Evolutionary conservation across 2,888 invertebrate species (phyloP), one percentile per base, ranked within the genome.

Genomic region (Bembecia ichneumoniformis): DNA sequence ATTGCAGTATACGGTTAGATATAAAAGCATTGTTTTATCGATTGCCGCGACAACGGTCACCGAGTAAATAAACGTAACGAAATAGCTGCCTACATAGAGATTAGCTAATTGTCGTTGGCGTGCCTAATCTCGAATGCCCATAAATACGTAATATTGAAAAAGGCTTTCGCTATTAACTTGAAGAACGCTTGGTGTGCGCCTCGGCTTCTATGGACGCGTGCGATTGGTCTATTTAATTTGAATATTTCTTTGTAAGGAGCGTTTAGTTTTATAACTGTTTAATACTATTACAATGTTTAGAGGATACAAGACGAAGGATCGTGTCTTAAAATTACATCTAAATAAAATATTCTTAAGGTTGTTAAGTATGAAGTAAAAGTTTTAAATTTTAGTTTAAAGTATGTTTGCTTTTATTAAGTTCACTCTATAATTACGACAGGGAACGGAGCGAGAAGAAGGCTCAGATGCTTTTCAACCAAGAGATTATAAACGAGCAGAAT

Each of bases 371-470:
- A 3, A 20, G 5, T 7, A 7, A 20, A n/a, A n/a, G n/a, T n/a
- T n/a, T 20, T 20, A 20, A 20, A 7, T 20, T 20, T 7, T 7
- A 20, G 20, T 7, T 5, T 20, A 20, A 20, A 20, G 20, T 20
- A 7, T 20, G 20, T 20, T 20, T 20, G 20, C 20, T 20, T 20
- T 5, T 20, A 20, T 20, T 20, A 20, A 20, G 20, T 20, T 7
- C 7, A 20, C 5, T 20, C 2, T 20, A 20, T 20, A 20, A 20
- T 20, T 28, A 9, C 28, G 28, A 58, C 54, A 91, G 90, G 59
- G 91, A 91, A 66, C 82, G 90, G 50, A 87, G 88, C 51, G 90
- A 90, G 68, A 88, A 89, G 63, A 90, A 89, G 63, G 88, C 88
- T 0, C 90, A 90, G 68, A 84, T 90, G 76, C 82, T 90, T 64